Percentiles rank a stretch among this genome's conserved stretches.
Evolutionary conservation across 1,140 invertebrate genomes (phyloP).

Genomic region (Tetramorium simillimum): DNA sequence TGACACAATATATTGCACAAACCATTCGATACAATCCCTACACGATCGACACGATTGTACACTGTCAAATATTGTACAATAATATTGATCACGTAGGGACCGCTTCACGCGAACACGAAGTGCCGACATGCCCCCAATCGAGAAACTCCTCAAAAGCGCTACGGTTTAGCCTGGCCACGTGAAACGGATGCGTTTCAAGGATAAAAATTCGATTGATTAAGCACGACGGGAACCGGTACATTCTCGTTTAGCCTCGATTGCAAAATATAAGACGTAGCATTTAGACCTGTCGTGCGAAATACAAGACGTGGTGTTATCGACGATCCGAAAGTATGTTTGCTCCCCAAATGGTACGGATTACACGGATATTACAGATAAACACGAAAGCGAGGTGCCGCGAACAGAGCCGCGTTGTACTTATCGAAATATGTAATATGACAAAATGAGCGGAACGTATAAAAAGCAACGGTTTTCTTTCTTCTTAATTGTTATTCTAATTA

Average conservation of each 20-base stretch:
- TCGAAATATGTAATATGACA: conserved; percentile 65
- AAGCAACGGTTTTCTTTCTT: conserved; percentile 1
- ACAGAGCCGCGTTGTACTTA: conserved; percentile 63
- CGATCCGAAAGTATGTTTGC: conserved; percentile 56
- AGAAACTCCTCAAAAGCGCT: conserved; percentile 4
- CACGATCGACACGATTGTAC: too few species aligned
- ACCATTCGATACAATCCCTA: too few species aligned
- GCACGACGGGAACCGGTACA: background rate
- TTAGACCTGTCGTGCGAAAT: conserved; percentile 4
- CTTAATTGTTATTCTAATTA: background rate
- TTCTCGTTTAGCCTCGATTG: conserved; percentile 31
- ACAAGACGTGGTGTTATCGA: conserved; percentile 15
- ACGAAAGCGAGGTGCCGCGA: conserved; percentile 58
- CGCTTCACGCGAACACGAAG: background rate
- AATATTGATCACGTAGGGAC: too few species aligned
- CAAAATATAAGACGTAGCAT: background rate
- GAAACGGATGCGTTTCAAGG: background rate
- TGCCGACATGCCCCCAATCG: background rate
- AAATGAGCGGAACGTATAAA: background rate
- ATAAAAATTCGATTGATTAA: conserved; percentile 21
- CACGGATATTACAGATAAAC: conserved; percentile 55
- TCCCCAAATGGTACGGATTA: conserved; percentile 3
- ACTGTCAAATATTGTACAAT: too few species aligned
- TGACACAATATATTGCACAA: too few species aligned
- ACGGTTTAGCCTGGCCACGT: background rate